Conservation (phyloP, 1,140 invertebrate genomes). For the Brachionus paranguensis region DNA sequence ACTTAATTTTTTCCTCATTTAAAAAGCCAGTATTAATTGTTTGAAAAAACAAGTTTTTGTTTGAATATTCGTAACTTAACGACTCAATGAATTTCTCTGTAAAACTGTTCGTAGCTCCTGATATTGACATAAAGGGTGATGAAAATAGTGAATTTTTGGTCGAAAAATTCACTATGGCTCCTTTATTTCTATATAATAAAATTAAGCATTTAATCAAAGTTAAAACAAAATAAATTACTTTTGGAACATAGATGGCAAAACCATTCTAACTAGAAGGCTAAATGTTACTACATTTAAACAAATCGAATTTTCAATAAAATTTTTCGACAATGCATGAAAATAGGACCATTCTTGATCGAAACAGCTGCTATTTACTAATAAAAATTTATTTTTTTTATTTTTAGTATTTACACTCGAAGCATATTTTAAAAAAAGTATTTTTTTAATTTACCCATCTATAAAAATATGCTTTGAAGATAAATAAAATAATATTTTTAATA, state of each 20-base stretch:
- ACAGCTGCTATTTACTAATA: background rate
- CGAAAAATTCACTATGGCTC: slow-evolving; percentile 1
- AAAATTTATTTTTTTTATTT: background rate
- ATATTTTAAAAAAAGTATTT: too few relatives aligned
- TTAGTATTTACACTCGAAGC: too few relatives aligned
- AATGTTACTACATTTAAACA: background rate
- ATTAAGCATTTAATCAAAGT: background rate
- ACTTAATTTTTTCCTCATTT: background rate
- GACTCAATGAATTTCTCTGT: slow-evolving; percentile 23
- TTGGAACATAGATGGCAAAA: slow-evolving; percentile 26
- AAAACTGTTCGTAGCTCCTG: background rate
- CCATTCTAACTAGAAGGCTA: background rate
- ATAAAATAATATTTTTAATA: too few relatives aligned
- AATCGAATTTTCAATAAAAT: background rate
- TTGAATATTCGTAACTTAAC: background rate
- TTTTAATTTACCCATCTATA: too few relatives aligned
- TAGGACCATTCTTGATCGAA: background rate
- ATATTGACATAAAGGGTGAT: background rate
- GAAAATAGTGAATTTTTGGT: background rate
- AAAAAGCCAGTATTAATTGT: background rate
- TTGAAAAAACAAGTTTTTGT: slow-evolving; percentile 13
- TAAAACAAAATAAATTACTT: background rate
- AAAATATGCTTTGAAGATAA: too few relatives aligned
- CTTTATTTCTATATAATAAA: slow-evolving; percentile 19
- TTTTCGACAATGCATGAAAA: background rate